Base-by-base conservation (phyloP, 2,113 vertebrate species). In the Thymallus thymallus region DNA sequence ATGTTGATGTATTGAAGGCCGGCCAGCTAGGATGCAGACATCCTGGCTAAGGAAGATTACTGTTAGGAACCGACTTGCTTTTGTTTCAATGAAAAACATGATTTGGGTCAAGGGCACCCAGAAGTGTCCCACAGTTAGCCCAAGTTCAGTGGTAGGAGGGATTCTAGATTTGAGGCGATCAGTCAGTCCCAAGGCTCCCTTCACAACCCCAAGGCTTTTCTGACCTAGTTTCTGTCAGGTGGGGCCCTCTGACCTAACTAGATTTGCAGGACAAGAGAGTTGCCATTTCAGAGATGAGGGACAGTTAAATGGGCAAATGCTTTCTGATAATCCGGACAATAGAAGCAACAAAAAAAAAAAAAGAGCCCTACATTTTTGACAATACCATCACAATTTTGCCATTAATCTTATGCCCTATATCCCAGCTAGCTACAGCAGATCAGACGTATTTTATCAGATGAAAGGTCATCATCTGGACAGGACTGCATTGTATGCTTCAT, bases 391-490 rank as follows among this genome's bases (percentile, higher is more conserved):
- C 29, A 29, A 29, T 29, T 24, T 2, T 24, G 14, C 20, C 26
- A 24, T 13, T 58, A 1, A n/a, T 58, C 20, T 77, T 46, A 35
- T 62, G 9, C 35, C 65, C 32, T 26, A 26, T 26, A 2, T 26
- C 26, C 26, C 26, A 26, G 26, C 26, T 26, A 26, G 26, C 1
- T 26, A 26, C 26, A 26, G 2, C 3, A 29, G 2, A 2, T 29
- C 3, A 29, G 29, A 74, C 73, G 80, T 74, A 84, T 75, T 74
- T 83, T 76, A 86, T 29, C 29, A 29, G 29, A 29, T 29, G 29
- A 29, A 29, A 29, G 29, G 29, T 29, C 29, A 29, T 29, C 1
- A 29, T 29, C 29, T 29, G 29, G 29, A 29, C 29, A 29, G 29
- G 29, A 29, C 29, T 29, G 29, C 29, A 29, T 1, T 29, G 2